A percentile compares a stretch with the other conserved stretches of the same genome.
Conservation (phyloP, 2,113 vertebrate species). For the Eclectus roratus region DNA sequence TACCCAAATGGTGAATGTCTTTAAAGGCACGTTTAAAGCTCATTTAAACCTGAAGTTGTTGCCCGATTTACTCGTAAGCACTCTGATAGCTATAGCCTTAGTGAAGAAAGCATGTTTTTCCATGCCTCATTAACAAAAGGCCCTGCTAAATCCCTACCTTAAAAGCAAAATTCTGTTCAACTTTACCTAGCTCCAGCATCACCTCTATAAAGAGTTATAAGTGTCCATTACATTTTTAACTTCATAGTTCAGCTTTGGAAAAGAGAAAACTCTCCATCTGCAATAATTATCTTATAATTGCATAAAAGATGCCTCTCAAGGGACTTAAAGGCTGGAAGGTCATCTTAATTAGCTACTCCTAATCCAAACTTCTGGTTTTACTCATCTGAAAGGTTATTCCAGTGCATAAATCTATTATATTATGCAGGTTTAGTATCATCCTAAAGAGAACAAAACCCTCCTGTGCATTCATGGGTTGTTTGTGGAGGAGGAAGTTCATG, state of each 20-base stretch:
- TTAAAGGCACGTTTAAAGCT: neutral
- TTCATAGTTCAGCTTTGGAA: neutral
- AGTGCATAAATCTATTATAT: conserved; percentile 26
- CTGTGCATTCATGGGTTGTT: neutral
- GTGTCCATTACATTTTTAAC: neutral
- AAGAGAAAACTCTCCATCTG: conserved; percentile 7
- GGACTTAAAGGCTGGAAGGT: neutral
- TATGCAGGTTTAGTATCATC: neutral
- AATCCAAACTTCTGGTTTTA: conserved; percentile 35
- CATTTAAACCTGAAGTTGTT: neutral
- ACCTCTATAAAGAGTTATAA: neutral
- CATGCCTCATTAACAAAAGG: neutral
- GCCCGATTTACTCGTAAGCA: neutral
- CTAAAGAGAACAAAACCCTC: conserved; percentile 15
- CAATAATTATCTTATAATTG: conserved; percentile 2
- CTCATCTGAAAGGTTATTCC: conserved; percentile 38
- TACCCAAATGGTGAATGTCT: neutral
- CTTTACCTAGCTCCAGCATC: neutral
- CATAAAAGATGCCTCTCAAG: neutral
- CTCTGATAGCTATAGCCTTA: neutral
- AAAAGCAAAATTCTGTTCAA: neutral
- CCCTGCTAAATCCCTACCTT: neutral
- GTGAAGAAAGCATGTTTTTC: neutral
- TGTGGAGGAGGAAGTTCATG: neutral
- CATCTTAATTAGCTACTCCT: conserved; percentile 33